phyloP scores from a whole-genome alignment of 2,888 invertebrate genomes.

The Megaustenia siamemsis region DNA sequence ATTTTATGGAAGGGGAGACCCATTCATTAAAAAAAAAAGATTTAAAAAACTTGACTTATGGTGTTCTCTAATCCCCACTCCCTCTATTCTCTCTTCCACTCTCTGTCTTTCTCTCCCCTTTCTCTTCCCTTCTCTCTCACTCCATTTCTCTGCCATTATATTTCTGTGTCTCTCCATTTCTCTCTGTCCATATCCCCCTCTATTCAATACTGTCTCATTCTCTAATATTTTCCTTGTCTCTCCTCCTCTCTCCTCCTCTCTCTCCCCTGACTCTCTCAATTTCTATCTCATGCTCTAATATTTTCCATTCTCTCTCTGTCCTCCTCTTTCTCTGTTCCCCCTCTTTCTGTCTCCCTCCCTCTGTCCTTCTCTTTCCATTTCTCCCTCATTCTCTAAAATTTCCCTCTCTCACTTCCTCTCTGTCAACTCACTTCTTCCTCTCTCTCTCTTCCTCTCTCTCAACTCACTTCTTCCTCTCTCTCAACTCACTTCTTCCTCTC shows the following conservation, averaged over 20 bases:
- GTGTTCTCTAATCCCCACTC: no score
- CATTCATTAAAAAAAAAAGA: no score
- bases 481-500: background rate
- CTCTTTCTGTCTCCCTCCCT: no score
- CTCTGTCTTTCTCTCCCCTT: background rate
- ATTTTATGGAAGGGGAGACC: no score
- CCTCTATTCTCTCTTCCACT: no score
- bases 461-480: background rate
- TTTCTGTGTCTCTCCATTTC: constrained; percentile 4
- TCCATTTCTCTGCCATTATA: background rate
- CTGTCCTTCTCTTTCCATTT: background rate
- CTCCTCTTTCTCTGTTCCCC: background rate
- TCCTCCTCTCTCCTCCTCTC: no score
- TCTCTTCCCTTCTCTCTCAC: background rate
- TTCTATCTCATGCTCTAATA: no score
- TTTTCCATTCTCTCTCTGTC: no score
- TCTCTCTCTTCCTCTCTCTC: no score
- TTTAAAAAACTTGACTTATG: no score
- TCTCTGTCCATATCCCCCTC: background rate
- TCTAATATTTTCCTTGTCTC: background rate
- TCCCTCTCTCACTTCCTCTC: background rate
- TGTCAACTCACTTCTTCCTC: no score
- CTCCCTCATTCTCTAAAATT: background rate
- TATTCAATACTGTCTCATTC: background rate
- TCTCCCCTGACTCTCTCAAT: no score